Percentiles rank a stretch among this genome's conserved stretches.
Evolutionary conservation across 1,140 invertebrate genomes (phyloP).

Genomic region (Plutomurus gul): DNA sequence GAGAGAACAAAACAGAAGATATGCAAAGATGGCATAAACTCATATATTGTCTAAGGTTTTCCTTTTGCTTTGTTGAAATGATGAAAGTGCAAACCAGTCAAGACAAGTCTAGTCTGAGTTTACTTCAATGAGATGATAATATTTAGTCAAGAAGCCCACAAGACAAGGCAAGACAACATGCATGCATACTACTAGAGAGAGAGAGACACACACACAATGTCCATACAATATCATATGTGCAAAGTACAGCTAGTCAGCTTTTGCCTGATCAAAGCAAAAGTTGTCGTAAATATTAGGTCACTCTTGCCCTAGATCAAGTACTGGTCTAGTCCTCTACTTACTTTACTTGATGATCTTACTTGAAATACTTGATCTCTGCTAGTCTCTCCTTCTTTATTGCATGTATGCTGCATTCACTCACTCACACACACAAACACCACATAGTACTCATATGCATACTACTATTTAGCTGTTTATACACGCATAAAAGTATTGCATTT

Average conservation of each 20-base stretch:
- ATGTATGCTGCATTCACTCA: neutral
- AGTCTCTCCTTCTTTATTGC: slow-evolving; percentile 18
- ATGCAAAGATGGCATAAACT: slow-evolving; percentile 26
- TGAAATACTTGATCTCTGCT: slow-evolving; percentile 30
- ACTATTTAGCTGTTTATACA: neutral
- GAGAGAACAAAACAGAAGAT: neutral
- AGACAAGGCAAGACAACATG: neutral
- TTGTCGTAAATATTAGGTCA: slow-evolving; percentile 36
- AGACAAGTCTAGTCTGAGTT: slow-evolving; percentile 26
- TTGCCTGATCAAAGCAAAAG: slow-evolving; percentile 32
- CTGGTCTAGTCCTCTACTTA: slow-evolving; percentile 35
- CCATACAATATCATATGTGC: neutral
- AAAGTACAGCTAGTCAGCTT: slow-evolving; percentile 28
- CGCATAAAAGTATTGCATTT: neutral
- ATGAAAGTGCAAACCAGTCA: slow-evolving; percentile 28
- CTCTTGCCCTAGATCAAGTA: slow-evolving; percentile 33
- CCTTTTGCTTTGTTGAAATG: slow-evolving; percentile 20
- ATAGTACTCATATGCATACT: neutral
- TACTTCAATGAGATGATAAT: slow-evolving; percentile 10
- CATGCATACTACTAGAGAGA: neutral
- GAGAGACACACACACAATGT: neutral
- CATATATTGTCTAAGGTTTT: slow-evolving; percentile 28
- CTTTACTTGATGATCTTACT: slow-evolving; percentile 26
- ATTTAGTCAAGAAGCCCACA: slow-evolving; percentile 26
- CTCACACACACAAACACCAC: neutral